Evolutionary conservation across 2,113 vertebrate genomes (phyloP).

Genomic region (Perca flavescens): DNA sequence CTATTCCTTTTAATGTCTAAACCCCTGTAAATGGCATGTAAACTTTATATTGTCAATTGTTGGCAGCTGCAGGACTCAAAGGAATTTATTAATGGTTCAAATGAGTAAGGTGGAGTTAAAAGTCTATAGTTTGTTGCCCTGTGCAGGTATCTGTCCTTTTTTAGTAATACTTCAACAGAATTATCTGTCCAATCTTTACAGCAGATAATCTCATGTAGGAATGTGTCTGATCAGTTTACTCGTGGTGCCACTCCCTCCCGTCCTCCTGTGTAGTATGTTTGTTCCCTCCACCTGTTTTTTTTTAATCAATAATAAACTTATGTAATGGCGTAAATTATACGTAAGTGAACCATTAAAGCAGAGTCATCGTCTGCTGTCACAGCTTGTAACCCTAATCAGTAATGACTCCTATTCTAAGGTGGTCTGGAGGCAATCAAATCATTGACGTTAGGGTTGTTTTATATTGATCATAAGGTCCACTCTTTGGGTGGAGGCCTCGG

Average conservation of each 20-base stretch:
- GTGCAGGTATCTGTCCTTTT: neutral
- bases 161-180: neutral
- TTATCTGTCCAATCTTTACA: constrained; percentile 32
- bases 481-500: neutral
- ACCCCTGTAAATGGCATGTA: neutral
- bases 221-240: constrained; percentile 25
- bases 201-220: constrained; percentile 8
- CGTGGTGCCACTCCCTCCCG: neutral
- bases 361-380: neutral
- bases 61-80: neutral
- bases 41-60: neutral
- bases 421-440: constrained; percentile 1
- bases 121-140: neutral
- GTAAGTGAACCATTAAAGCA: neutral
- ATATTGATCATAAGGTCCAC: neutral
- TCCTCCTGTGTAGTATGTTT: neutral
- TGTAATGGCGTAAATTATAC: neutral
- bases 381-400: neutral
- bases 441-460: neutral
- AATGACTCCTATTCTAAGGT: neutral
- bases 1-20: neutral
- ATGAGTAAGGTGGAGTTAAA: neutral
- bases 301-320: constrained; percentile 31
- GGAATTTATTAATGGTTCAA: neutral
- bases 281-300: neutral